Evolutionary conservation across 2,113 vertebrate genomes (phyloP), one percentile per base, ranked within the genome.

Genomic region (Otolemur garnettii): DNA sequence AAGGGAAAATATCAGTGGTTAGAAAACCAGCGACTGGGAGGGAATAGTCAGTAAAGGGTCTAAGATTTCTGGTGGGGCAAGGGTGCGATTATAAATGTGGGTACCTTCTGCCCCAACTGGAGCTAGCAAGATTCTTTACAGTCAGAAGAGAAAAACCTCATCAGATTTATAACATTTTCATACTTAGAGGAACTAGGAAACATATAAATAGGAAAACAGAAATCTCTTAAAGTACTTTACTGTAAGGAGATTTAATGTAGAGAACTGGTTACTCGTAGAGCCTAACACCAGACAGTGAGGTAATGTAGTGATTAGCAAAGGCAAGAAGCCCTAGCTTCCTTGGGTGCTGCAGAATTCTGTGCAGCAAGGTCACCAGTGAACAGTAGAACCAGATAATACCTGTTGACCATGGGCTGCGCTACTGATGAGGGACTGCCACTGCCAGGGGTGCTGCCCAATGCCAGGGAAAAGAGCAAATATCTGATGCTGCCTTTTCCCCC

Each of bases 171-270:
- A 57, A 8, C 45, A 9, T 33, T 14, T 38, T 45, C 59, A 50
- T 7, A 62, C 64, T 91, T 35, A 62, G 42, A 68, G 22, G 53
- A 93, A 72, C 59, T 78, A n/a, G n/a, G 45, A 10, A 75, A 79
- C 59, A 11, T 77, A 62, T 71, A 80, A 82, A 13, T 83, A 87
- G 35, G 38, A 83, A 93, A 92, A 68, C 0, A 84, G 79, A 93
- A 95, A 90, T 77, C 66, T 77, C 35, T 53, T 38, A n/a, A 81
- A 92, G 50, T 53, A n/a, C 68, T 80, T 71, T 90, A 82, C 81
- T 85, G 18, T 21, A 66, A 87, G 57, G 77, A 80, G 84, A 94
- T 68, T 55, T 83, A 84, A 50, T n/a, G 69, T 21, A 64, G 14
- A 91, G 42, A 93, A 57, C 17, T 28, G 26, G 78, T 66, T 78